phyloP scores from a whole-genome alignment of 2,797 vertebrate genomes.

The Acestrorhynchus altus region DNA sequence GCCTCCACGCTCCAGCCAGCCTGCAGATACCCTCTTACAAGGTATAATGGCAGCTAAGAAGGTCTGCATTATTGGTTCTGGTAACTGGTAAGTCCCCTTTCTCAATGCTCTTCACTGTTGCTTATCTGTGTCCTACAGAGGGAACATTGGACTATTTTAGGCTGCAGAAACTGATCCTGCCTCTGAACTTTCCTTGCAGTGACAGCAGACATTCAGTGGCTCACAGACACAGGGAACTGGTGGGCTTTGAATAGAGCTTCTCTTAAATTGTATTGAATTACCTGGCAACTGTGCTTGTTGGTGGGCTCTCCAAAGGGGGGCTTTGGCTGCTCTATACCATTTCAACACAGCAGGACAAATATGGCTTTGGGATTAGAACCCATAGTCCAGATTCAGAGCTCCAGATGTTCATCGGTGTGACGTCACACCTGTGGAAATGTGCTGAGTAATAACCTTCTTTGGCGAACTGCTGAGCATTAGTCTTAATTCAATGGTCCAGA shows the following conservation, averaged over 20 bases:
- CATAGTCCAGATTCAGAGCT: background rate
- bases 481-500: background rate
- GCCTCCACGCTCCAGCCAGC: constrained; percentile 25
- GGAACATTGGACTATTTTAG: constrained; percentile 1
- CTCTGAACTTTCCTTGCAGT: background rate
- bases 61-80: constrained; percentile 92
- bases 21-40: constrained; percentile 38
- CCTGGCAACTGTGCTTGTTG: too few relatives aligned
- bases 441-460: constrained; percentile 24
- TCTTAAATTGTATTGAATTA: too few relatives aligned
- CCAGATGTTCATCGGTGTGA: background rate
- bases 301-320: background rate
- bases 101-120: background rate
- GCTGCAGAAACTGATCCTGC: constrained; percentile 2
- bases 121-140: background rate
- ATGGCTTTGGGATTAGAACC: too few relatives aligned
- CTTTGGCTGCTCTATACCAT: too few relatives aligned
- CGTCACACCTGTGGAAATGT: background rate
- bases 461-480: background rate
- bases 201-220: too few relatives aligned
- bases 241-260: too few relatives aligned
- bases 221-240: too few relatives aligned
- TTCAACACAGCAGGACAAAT: background rate
- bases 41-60: constrained; percentile 79
- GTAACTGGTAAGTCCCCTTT: constrained; percentile 89